Conservation (phyloP, 2,797 vertebrate species). For the Pangasius macronema region DNA sequence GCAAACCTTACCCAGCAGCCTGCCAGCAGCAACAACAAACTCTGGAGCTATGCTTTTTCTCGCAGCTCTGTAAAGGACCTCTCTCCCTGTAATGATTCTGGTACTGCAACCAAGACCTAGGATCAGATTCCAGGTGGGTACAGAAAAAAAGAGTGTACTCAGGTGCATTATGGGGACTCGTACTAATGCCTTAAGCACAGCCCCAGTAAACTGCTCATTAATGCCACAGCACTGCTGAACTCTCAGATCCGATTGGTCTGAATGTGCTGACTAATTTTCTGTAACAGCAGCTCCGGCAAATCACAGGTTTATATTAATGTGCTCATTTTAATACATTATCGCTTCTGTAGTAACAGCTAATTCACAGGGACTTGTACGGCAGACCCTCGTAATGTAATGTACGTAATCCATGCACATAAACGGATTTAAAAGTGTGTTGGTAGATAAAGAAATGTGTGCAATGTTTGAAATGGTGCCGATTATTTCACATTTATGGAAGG, state of each 20-base stretch:
- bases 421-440: not conserved
- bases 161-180: slow-evolving; percentile 49
- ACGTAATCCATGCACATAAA: not conserved
- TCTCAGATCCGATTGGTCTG: not conserved
- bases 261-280: not conserved
- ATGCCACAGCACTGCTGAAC: slow-evolving; percentile 19
- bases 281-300: not conserved
- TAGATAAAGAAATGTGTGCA: not conserved
- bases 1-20: slow-evolving; percentile 29
- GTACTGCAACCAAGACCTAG: not conserved
- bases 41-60: not conserved
- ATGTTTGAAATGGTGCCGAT: not conserved
- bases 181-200: slow-evolving; percentile 36
- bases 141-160: slow-evolving; percentile 35
- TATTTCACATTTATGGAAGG: not conserved
- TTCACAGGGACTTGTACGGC: not conserved
- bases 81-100: not conserved
- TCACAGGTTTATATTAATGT: not conserved
- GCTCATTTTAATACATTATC: not conserved
- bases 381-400: not conserved
- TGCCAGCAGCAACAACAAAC: slow-evolving; percentile 40
- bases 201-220: slow-evolving; percentile 36
- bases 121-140: slow-evolving; percentile 35
- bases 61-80: not conserved
- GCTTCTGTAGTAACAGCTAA: not conserved